Conservation (phyloP, 2,888 invertebrate species). For the Selenia dentaria region DNA sequence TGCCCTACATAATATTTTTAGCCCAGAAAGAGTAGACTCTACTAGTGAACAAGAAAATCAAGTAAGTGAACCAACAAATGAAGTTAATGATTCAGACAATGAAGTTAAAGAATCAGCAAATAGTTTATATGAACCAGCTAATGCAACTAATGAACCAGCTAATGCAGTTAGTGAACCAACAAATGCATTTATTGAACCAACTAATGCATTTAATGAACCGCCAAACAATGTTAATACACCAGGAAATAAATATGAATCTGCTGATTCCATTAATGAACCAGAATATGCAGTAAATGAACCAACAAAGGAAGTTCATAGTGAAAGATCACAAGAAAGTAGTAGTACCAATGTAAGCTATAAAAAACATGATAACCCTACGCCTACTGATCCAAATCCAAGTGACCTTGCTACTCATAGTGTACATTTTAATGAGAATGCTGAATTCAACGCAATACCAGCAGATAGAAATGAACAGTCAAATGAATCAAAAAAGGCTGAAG, state of each 20-base stretch:
- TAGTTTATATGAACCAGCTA: background rate
- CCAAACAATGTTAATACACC: background rate
- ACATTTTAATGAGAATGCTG: conserved; percentile 2
- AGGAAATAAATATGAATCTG: background rate
- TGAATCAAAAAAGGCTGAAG: conserved; percentile 1
- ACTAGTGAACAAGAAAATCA: background rate
- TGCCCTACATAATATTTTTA: conserved; percentile 11
- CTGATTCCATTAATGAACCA: background rate
- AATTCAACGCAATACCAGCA: background rate
- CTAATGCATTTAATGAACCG: background rate
- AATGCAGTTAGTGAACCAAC: too few relatives aligned
- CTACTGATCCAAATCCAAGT: conserved; percentile 1
- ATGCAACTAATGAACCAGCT: too few relatives aligned
- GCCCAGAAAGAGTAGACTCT: background rate
- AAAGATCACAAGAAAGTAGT: too few relatives aligned
- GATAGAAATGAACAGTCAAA: background rate
- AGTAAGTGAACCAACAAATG: conserved; percentile 1
- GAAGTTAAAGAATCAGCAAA: background rate
- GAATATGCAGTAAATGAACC: too few relatives aligned
- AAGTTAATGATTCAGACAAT: background rate
- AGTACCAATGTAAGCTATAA: too few relatives aligned
- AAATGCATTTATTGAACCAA: too few relatives aligned
- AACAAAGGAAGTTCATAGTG: too few relatives aligned
- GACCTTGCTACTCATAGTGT: background rate
- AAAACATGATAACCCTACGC: too few relatives aligned